Conservation (phyloP, 2,888 invertebrate genomes). For the Linnaemya tessellans region DNA sequence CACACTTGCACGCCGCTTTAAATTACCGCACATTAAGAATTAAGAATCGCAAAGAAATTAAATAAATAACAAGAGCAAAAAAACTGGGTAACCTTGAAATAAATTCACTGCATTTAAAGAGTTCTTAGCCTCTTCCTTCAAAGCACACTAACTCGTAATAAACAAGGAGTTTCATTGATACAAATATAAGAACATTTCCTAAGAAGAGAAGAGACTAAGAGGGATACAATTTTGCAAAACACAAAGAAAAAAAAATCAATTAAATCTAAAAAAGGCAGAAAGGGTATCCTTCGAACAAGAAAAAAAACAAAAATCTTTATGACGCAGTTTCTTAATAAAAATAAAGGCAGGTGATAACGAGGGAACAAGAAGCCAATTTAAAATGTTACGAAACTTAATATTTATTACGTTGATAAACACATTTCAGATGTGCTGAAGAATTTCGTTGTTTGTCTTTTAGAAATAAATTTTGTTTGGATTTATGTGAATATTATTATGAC, state of each 20-base stretch:
- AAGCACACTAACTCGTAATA: constrained; percentile 13
- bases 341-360: constrained; percentile 64
- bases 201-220: constrained; percentile 19
- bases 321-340: constrained; percentile 60
- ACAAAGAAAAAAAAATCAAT: constrained; percentile 10
- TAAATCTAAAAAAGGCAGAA: background rate
- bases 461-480: background rate
- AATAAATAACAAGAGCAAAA: constrained; percentile 24
- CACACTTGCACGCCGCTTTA: constrained; percentile 9
- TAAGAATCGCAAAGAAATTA: constrained; percentile 20
- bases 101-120: constrained; percentile 3
- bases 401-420: background rate
- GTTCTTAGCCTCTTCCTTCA: constrained; percentile 21
- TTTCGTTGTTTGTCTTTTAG: background rate
- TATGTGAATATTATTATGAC: constrained; percentile 26
- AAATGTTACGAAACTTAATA: constrained; percentile 62
- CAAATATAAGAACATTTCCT: background rate
- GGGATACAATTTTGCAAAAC: constrained; percentile 25
- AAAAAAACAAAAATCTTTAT: constrained; percentile 23
- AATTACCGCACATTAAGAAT: constrained; percentile 26
- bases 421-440: constrained; percentile 21
- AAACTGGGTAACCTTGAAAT: constrained; percentile 72
- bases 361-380: background rate
- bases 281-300: constrained; percentile 33
- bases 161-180: constrained; percentile 17